These are phyloP conservation scores for Columba livia DNA, from an alignment of 2,113 vertebrate genomes.

Conservation along the genomic window DNA sequence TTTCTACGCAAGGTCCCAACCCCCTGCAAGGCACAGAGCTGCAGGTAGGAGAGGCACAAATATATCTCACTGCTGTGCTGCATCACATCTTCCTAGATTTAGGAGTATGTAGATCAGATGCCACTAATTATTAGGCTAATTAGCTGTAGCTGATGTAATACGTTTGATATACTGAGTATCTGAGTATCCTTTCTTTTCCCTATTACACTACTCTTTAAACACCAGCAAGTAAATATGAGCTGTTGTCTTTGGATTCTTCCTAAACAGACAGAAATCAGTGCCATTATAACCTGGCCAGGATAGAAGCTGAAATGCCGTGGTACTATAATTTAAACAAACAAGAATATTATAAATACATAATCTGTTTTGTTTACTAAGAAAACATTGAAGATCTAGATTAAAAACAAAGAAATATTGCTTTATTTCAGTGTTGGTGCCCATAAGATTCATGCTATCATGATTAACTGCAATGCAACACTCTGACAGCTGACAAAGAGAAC, in stretches of 20 bases:
- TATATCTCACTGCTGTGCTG: neutral
- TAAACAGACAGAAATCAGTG: neutral
- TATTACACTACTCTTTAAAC: neutral
- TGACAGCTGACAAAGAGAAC: neutral
- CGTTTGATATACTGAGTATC: neutral
- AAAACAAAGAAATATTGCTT: neutral
- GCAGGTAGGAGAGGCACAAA: rapidly evolving
- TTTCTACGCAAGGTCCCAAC: neutral
- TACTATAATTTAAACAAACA: neutral
- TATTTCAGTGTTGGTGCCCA: neutral
- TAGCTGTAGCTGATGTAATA: neutral
- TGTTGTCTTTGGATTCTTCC: neutral
- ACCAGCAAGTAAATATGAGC: neutral
- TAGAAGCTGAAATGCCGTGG: neutral
- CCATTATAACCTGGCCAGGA: neutral
- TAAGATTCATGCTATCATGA: neutral
- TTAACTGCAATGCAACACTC: neutral
- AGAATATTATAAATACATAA: neutral
- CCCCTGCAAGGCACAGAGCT: neutral
- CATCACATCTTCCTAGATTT: neutral
- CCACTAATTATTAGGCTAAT: neutral
- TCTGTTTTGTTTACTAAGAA: neutral
- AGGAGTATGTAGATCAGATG: neutral
- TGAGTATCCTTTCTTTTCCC: neutral
- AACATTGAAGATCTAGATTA: neutral